Base-by-base conservation (phyloP, 1,140 invertebrate species). In the Drosophila nikananu region DNA sequence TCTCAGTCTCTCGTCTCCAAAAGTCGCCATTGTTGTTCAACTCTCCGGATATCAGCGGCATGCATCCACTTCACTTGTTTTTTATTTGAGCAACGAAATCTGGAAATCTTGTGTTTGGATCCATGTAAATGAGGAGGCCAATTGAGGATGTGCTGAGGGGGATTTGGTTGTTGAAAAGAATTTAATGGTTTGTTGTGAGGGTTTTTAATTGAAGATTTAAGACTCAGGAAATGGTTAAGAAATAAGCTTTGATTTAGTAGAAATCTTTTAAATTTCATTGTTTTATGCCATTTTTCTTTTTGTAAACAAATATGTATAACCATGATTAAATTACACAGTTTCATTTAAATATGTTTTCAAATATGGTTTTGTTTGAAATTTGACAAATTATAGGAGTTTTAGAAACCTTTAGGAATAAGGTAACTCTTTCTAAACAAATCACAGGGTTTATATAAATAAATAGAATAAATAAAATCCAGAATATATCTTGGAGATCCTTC, bases 21-120 rank as follows among this genome's bases (percentile, higher is more conserved):
- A 37, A 61, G 52, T 74, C 68, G 71, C 71, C 71, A 74, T 74
- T 74, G 71, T 74, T 74, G 68, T 73, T 37, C 30, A 42, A 35
- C 54, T 49, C 44, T 41, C 17, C 35, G 49, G 68, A 73, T 73
- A 73, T 72, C 66, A 39, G 44, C 42, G 48, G 27, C 41, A 27
- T 48, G 70, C 25, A 48, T 72, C 65, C 52, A 59, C 54, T 51
- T 60, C 27, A 44, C 46, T 61, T 73, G 67, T 42, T 41, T n/a
- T 57, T 57, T 55, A 32, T 49, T 73, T 15, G 17, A 23, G 5
- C 9, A 51, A 41, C 12, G 42, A 37, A 71, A 60, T 52, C 54
- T 19, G 9, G 2, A 42, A 37, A 57, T 57, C 54, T 39, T 39
- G 35, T 39, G 13, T 41, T 51, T 42, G 12, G 30, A 74, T 74